Conservation (phyloP, 2,797 vertebrate genomes). For the Intellagama lesueurii region DNA sequence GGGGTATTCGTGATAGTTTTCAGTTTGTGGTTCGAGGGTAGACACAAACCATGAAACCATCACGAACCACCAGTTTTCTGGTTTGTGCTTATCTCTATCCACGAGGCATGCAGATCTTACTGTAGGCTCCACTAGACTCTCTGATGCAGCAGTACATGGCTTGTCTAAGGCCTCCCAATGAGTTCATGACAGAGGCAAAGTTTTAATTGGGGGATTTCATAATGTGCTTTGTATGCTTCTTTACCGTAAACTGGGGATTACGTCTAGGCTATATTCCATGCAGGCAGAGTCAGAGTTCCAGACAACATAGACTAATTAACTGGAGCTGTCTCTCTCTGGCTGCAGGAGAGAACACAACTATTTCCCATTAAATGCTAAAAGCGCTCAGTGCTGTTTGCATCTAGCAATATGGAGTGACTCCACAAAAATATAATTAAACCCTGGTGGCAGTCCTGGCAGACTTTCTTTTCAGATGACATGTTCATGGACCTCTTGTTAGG, state of each 20-base stretch:
- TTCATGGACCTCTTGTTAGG: conserved; percentile 28
- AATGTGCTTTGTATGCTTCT: background rate
- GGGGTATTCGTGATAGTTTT: too few species aligned
- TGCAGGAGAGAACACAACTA: conserved; percentile 9
- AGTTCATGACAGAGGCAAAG: conserved; percentile 2
- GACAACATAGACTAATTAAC: conserved; percentile 50
- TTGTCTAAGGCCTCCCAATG: background rate
- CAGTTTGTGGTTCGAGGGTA: too few species aligned
- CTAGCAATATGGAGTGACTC: background rate
- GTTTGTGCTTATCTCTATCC: too few species aligned
- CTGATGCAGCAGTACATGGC: background rate
- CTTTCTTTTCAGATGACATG: conserved; percentile 10
- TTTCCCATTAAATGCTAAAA: conserved; percentile 55
- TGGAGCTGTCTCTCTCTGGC: background rate
- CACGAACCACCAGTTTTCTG: too few species aligned
- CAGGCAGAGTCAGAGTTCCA: conserved; percentile 7
- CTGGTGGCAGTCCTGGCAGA: conserved; percentile 39
- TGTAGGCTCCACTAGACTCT: too few species aligned
- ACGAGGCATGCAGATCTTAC: too few species aligned
- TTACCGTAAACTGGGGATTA: background rate
- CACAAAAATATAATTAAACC: conserved; percentile 52
- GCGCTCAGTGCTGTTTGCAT: background rate
- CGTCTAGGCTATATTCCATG: background rate
- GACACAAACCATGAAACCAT: too few species aligned
- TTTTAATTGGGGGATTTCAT: conserved; percentile 8